Conservation (phyloP, 2,113 vertebrate genomes). For the Corydoras maculifer region DNA sequence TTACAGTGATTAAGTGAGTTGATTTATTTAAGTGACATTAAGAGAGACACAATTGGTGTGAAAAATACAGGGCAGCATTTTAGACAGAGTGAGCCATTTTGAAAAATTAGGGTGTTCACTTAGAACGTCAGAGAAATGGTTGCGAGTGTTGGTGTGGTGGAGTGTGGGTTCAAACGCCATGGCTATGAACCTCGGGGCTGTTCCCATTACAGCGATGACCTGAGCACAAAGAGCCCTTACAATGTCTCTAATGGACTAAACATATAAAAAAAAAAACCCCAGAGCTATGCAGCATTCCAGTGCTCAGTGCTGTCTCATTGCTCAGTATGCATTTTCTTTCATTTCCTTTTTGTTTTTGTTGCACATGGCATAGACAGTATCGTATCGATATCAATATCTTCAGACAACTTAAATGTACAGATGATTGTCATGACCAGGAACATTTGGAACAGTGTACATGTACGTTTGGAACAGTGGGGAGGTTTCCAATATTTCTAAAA, state of each 20-base stretch:
- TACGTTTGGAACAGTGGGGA: no score
- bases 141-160: neutral
- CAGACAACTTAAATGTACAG: no score
- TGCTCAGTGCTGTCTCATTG: neutral
- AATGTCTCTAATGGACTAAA: neutral
- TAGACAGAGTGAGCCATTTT: neutral
- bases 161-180: slow-evolving; percentile 3
- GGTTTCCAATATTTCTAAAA: no score
- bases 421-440: no score
- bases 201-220: slow-evolving; percentile 1
- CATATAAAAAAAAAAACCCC: neutral
- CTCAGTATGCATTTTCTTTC: no score
- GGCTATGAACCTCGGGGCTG: slow-evolving; percentile 18
- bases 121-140: neutral
- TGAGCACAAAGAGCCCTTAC: neutral
- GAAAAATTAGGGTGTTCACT: slow-evolving; percentile 18
- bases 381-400: no score
- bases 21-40: neutral
- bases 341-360: neutral
- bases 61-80: neutral
- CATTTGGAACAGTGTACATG: no score
- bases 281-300: neutral
- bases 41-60: slow-evolving; percentile 3
- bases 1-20: slow-evolving; percentile 9
- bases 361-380: no score